Base-by-base conservation (phyloP, 2,888 invertebrate species). In the Piscicola geometra region DNA sequence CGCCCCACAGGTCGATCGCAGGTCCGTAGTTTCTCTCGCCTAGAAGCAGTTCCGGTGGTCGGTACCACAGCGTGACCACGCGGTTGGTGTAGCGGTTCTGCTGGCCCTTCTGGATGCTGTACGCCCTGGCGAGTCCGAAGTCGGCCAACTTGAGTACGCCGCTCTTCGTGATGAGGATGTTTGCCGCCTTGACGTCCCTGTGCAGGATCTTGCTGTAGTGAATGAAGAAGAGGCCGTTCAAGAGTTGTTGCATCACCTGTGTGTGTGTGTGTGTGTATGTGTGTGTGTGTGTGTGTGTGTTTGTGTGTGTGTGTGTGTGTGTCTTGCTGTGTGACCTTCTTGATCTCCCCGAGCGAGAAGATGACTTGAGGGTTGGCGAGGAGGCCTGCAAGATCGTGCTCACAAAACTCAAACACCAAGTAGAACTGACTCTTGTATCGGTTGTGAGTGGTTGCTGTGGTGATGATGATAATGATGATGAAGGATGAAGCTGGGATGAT, bases 321-420 rank as follows among this genome's bases (percentile, higher is more conserved):
- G n/a, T n/a, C n/a, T n/a, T n/a, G n/a, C n/a, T n/a, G n/a, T n/a
- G n/a, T n/a, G n/a, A 56, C 60, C 60, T 75, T 94, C 83, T 99
- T 99, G 36, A 97, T 95, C 87, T 98, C 97, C 0, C 94, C 95
- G 81, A 97, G 89, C 82, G 91, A 93, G 84, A 99, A 97, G 88
- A 95, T 95, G 0, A 99, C 95, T 84, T 94, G 93, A 25, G 91
- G 91, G 85, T 98, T 98, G 0, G 94, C 95, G 12, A 99, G 85
- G 60, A 99, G 88, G 0, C 98, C 99, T 5, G 98, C 98, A 79
- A 99, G 88, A 87, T 99, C 99, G 83, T 99, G 98, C 83, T 99
- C 98, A 84, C 96, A 97, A 83, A 98, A 99, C 82, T 99, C 97
- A 86, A 99, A 99, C 1, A 99, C 94, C 78, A 99, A 87, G 84